Conservation (phyloP, 2,888 invertebrate species). For the Thymelicus sylvestris region DNA sequence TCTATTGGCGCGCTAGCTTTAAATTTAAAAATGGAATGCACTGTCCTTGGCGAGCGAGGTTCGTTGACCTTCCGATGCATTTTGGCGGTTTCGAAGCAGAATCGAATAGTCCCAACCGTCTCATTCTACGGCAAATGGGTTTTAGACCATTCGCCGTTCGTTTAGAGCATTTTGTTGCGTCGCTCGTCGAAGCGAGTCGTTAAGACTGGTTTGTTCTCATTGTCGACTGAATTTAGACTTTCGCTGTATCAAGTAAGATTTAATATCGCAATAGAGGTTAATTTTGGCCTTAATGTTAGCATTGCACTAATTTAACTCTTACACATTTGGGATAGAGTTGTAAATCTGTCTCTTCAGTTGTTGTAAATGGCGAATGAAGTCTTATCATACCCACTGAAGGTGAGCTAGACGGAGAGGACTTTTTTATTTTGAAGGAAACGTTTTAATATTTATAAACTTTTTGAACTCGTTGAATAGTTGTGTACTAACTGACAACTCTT, state of each 20-base stretch:
- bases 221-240: conserved; percentile 47
- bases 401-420: conserved; percentile 53
- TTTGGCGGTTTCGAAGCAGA: conserved; percentile 73
- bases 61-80: conserved; percentile 84
- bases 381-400: conserved; percentile 52
- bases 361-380: conserved; percentile 46
- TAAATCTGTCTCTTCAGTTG: conserved; percentile 38
- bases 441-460: conserved; percentile 46
- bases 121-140: conserved; percentile 46
- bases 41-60: conserved; percentile 80
- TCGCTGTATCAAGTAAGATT: conserved; percentile 44
- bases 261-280: conserved; percentile 39
- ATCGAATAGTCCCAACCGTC: conserved; percentile 61
- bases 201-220: conserved; percentile 42
- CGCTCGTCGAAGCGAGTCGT: conserved; percentile 41
- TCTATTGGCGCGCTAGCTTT: conserved; percentile 83
- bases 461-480: conserved; percentile 45
- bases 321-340: conserved; percentile 38
- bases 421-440: conserved; percentile 50
- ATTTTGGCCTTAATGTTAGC: conserved; percentile 39
- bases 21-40: conserved; percentile 84
- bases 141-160: conserved; percentile 52
- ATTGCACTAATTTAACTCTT: conserved; percentile 42
- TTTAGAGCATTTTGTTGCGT: conserved; percentile 56
- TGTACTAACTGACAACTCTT: conserved; percentile 39